Evolutionary conservation across 2,888 invertebrate genomes (phyloP), one percentile per base, ranked within the genome.

Genomic region (Drosophila diplacantha): DNA sequence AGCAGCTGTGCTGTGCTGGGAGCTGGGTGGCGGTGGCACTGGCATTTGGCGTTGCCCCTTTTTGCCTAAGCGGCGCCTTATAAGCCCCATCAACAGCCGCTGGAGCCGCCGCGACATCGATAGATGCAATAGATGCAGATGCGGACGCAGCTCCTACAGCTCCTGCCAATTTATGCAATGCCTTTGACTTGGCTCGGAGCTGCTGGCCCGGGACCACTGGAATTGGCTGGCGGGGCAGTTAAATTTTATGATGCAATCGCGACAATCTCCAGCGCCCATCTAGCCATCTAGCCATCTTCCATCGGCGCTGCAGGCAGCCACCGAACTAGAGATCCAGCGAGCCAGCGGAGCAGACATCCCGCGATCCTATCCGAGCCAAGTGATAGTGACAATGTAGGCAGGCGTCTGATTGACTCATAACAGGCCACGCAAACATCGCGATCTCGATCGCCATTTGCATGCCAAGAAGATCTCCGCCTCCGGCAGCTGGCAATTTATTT

Each of bases 401-500:
- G 67, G 83, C 78, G 67, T 77, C 78, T 79, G 78, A 79, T 79
- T 81, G 83, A 79, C 78, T 83, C 83, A 79, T 79, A 77, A 78
- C 78, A 78, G 81, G 71, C 75, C 65, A 47, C 78, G 71, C 75
- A 64, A 52, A 77, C 81, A 78, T 78, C 69, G 53, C 72, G 81
- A 82, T 77, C 83, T 77, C 58, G 65, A 69, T 69, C 54, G 54
- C 53, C 71, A 73, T 65, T 71, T 71, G 73, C 79, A 78, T 81
- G 72, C 71, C 63, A 64, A 47, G 54, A 37, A 38, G 52, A 49
- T 55, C 54, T 35, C 44, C 50, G 61, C 68, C 63, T 53, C 46
- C 54, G 62, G 65, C 53, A 44, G 24, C 58, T 68, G 46, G 52
- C 64, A 75, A 79, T 79, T 83, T 79, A 83, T 83, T 83, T 77